phyloP scores from a whole-genome alignment of 2,888 invertebrate species.

The Ectropis crepuscularia region DNA sequence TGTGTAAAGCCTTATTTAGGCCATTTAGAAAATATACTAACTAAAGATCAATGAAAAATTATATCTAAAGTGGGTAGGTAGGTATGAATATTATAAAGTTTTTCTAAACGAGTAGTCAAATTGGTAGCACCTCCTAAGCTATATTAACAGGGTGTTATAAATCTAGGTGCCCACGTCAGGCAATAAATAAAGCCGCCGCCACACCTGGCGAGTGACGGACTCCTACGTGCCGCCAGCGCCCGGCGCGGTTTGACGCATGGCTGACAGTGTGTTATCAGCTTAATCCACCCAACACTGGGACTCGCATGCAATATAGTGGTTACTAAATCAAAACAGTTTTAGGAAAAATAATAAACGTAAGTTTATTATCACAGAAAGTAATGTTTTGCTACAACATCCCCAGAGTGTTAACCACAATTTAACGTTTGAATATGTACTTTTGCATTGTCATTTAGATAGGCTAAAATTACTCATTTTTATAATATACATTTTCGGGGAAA shows the following conservation, averaged over 20 bases:
- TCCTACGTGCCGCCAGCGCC: conserved; percentile 60
- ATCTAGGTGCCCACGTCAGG: conserved; percentile 62
- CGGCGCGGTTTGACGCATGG: conserved; percentile 50
- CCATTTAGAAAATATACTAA: too few relatives aligned
- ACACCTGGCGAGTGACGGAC: conserved; percentile 72
- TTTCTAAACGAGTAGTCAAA: not conserved
- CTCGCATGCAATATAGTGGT: conserved; percentile 4
- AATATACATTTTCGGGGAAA: not conserved
- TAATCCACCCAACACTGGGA: conserved; percentile 42
- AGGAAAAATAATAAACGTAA: not conserved
- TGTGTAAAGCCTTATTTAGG: too few relatives aligned
- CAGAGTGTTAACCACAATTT: too few relatives aligned
- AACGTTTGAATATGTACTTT: not conserved
- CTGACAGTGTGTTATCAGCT: conserved; percentile 47
- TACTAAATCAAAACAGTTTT: not conserved
- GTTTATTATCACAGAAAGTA: not conserved
- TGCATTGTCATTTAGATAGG: not conserved
- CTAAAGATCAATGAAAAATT: too few relatives aligned
- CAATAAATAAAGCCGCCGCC: conserved; percentile 68
- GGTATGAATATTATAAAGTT: not conserved
- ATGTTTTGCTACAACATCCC: too few relatives aligned
- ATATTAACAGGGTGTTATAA: conserved; percentile 55
- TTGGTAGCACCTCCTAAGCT: conserved; percentile 25
- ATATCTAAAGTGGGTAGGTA: too few relatives aligned
- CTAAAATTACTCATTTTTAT: not conserved